Evolutionary conservation across 1,140 invertebrate genomes (phyloP).

Genomic region (Pseudachorutes palmiensis): DNA sequence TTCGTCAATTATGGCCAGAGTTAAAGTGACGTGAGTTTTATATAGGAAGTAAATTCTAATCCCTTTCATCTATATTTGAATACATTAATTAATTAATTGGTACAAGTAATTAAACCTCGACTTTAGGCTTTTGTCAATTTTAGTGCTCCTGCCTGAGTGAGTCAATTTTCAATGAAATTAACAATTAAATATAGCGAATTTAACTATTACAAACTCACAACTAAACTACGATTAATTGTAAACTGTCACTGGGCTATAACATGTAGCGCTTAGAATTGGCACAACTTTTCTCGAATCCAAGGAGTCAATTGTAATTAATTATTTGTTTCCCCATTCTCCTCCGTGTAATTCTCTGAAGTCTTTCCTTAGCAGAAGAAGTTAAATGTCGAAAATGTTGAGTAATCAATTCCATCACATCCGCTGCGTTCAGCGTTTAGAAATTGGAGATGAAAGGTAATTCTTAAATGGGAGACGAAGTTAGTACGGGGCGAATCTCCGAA

Average conservation of each 20-base stretch:
- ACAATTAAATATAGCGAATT: no score
- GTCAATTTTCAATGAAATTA: no score
- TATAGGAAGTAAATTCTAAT: background rate
- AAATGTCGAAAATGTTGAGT: no score
- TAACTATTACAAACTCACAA: background rate
- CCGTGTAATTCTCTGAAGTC: no score
- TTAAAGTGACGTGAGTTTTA: background rate
- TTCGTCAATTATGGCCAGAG: background rate
- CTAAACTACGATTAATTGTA: background rate
- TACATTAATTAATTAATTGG: no score
- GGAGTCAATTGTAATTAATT: background rate
- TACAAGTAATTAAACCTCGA: background rate
- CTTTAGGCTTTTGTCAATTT: background rate
- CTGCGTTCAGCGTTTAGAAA: background rate
- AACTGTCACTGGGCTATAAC: background rate
- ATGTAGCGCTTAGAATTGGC: background rate
- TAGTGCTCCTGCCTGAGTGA: no score
- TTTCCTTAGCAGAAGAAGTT: no score
- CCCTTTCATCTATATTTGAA: no score
- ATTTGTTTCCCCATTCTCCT: background rate
- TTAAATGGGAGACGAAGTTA: no score
- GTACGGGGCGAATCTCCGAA: conserved; percentile 78
- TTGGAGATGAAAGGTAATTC: conserved; percentile 33
- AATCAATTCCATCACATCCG: background rate
- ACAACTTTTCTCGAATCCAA: background rate